Evolutionary conservation across 2,797 vertebrate species (phyloP), one percentile per base, ranked within the genome.

Genomic region (Enteromius mattozi): DNA sequence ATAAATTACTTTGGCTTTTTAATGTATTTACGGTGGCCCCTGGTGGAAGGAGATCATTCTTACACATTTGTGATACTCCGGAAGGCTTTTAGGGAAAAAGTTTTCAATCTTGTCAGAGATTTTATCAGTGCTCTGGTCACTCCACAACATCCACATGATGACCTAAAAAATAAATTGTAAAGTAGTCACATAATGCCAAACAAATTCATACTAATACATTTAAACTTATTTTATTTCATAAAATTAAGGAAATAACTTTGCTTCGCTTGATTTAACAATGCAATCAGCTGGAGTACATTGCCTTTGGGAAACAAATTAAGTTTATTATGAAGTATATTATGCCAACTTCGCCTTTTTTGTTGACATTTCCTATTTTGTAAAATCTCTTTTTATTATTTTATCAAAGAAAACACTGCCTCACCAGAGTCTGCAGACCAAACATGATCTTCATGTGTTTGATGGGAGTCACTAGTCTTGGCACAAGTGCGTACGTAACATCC

Each of bases 401-500:
- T 51, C 8, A 35, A 27, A 30, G 10, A 14, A 45, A 49, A 68
- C 10, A 49, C 30, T 1, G 45, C 37, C 79, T 85, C 65, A 96
- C 95, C 93, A 94, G 84, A 10, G 94, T 95, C 89, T 95, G 95
- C 4, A 96, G 90, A 54, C 95, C 95, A 83, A 95, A 96, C 82
- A 93, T 45, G 84, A 96, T 92, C 90, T 96, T 96, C 95, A 95
- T 94, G 90, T 95, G 95, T 90, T 94, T 94, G 77, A 96, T 93
- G 71, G 93, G 84, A 4, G 90, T 6, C 7, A 94, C 93, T 35
- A 96, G 90, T 27, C 42, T 45, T 68, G 94, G 94, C 0, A 92
- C 76, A 27, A 95, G 91, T 13, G 30, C 82, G 87, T 92, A 71
- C 0, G 84, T 92, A 21, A 78, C 71, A 7, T 95, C 91, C 82